A percentile compares a stretch with the other conserved stretches of the same genome.
Conservation (phyloP, 1,140 invertebrate species). For the Drosophila cardini region DNA sequence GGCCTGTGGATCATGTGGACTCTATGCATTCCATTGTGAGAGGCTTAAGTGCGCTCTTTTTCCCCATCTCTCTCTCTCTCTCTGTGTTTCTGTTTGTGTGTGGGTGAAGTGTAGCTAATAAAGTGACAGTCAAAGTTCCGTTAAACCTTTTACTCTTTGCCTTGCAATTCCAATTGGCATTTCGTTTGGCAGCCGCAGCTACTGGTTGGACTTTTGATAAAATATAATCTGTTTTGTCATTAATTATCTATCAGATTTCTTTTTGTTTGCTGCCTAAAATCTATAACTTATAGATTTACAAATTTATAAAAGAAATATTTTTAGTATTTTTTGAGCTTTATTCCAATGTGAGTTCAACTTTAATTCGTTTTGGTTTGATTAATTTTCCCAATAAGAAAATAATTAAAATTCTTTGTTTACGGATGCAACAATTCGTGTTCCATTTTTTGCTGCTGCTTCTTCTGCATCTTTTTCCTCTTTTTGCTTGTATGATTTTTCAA, state of each 20-base stretch:
- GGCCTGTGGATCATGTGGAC: slow-evolving; percentile 35
- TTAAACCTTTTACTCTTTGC: not conserved
- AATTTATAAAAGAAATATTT: too few species aligned
- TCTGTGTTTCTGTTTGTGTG: not conserved
- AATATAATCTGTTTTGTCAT: too few species aligned
- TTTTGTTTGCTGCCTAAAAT: too few species aligned
- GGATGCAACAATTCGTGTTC: not conserved
- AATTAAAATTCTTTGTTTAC: slow-evolving; percentile 5
- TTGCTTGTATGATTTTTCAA: not conserved
- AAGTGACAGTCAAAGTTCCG: not conserved
- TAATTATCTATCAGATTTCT: too few species aligned
- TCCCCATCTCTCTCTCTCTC: too few species aligned
- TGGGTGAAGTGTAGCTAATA: slow-evolving; percentile 3
- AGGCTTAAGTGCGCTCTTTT: too few species aligned
- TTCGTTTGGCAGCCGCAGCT: slow-evolving; percentile 1
- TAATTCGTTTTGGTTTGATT: not conserved
- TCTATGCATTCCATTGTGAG: slow-evolving; percentile 3
- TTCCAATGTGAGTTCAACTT: not conserved
- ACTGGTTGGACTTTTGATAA: too few species aligned
- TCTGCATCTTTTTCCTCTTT: not conserved
- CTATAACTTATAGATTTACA: too few species aligned
- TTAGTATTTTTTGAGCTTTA: not conserved
- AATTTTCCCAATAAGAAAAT: not conserved
- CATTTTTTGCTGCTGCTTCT: not conserved
- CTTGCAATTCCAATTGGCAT: not conserved